These are phyloP conservation scores for Coendou prehensilis DNA, from an alignment of 2,797 vertebrate genomes.

Conservation along the genomic window DNA sequence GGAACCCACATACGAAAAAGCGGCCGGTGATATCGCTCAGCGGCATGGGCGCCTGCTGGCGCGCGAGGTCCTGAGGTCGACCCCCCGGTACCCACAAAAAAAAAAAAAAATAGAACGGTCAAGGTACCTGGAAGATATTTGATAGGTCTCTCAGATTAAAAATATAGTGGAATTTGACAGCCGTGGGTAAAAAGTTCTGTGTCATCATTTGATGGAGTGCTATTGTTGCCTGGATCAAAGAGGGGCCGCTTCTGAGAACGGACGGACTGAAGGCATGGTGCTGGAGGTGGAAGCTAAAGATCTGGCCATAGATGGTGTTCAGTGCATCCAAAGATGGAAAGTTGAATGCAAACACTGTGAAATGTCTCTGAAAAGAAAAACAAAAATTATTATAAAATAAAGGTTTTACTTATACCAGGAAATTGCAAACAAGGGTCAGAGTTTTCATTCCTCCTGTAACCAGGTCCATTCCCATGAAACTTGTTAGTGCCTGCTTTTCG, in stretches of 20 bases:
- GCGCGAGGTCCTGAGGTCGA: no score
- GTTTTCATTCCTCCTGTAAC: background rate
- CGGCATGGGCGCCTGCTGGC: no score
- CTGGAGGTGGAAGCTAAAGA: conserved; percentile 90
- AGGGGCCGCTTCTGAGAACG: conserved; percentile 85
- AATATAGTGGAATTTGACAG: conserved; percentile 91
- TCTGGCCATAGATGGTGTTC: conserved; percentile 91
- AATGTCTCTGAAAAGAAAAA: conserved; percentile 91
- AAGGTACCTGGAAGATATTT: conserved; percentile 91
- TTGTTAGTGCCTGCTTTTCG: background rate
- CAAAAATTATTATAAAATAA: background rate
- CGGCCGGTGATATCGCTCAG: no score
- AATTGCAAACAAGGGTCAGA: background rate
- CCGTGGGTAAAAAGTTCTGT: conserved; percentile 90
- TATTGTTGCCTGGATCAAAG: conserved; percentile 89
- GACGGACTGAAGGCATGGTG: conserved; percentile 86
- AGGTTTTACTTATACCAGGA: background rate
- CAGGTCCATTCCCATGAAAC: background rate
- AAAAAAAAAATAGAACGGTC: background rate
- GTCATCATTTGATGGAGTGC: conserved; percentile 90
- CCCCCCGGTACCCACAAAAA: no score
- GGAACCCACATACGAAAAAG: no score
- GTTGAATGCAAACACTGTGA: conserved; percentile 92
- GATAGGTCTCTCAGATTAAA: conserved; percentile 92
- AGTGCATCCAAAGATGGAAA: conserved; percentile 90